phyloP scores from a whole-genome alignment of 2,888 invertebrate species.

The Cryptocephalus moraei region DNA sequence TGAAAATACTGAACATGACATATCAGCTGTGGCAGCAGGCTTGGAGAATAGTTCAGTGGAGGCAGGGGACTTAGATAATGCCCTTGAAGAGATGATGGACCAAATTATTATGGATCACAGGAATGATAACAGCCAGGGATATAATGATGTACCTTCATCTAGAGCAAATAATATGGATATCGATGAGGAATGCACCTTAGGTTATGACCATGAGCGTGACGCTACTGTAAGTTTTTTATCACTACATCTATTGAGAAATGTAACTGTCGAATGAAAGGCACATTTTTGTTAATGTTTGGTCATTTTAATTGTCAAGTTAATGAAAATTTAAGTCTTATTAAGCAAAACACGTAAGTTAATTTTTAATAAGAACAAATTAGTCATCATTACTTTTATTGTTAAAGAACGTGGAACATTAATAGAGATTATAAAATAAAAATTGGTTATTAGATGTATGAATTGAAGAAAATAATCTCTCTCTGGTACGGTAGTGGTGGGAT shows the following conservation, averaged over 20 bases:
- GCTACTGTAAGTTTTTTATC: conserved; percentile 29
- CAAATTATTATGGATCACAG: conserved; percentile 48
- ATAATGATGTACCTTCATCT: conserved; percentile 25
- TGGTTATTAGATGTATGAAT: too few relatives aligned
- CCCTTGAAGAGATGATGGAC: conserved; percentile 58
- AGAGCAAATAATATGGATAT: conserved; percentile 34
- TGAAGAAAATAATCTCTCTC: too few relatives aligned
- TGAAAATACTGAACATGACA: conserved; percentile 53
- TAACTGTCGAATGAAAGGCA: background rate
- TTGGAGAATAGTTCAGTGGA: conserved; percentile 45
- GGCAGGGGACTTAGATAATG: conserved; percentile 44
- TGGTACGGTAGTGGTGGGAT: too few relatives aligned
- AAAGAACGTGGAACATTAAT: background rate
- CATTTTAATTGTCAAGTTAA: background rate
- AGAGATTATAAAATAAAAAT: background rate
- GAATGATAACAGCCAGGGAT: conserved; percentile 27
- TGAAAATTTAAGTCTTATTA: background rate
- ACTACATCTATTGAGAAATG: background rate
- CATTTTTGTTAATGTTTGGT: background rate
- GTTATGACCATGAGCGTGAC: conserved; percentile 35
- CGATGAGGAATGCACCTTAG: conserved; percentile 34
- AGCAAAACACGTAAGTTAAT: too few relatives aligned
- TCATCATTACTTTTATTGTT: too few relatives aligned
- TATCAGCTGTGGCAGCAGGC: conserved; percentile 48
- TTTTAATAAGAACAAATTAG: too few relatives aligned